Evolutionary conservation across 2,113 vertebrate species (phyloP).

Genomic region (Nothobranchius kuhntae): DNA sequence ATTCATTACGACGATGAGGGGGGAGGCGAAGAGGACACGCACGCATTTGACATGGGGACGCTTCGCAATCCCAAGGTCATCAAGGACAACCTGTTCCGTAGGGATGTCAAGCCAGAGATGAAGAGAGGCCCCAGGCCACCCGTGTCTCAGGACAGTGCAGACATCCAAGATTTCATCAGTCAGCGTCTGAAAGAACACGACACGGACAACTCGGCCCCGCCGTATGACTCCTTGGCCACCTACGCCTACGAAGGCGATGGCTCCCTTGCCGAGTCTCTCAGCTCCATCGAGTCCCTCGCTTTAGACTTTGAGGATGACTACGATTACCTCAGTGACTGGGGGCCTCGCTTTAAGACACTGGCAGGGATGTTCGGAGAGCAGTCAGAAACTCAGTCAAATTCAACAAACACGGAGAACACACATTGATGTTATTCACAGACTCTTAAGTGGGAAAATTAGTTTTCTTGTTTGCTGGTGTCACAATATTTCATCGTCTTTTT

Average conservation of each 20-base stretch:
- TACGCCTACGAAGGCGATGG: conserved; percentile 96
- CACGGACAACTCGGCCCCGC: conserved; percentile 86
- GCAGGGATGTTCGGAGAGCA: conserved; percentile 93
- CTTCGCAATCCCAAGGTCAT: conserved; percentile 93
- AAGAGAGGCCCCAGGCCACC: conserved; percentile 72
- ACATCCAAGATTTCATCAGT: conserved; percentile 93
- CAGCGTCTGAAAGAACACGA: conserved; percentile 91
- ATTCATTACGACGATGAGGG: conserved; percentile 99
- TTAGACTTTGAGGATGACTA: conserved; percentile 90
- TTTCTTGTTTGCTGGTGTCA: conserved; percentile 27
- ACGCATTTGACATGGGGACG: conserved; percentile 97
- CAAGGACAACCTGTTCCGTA: conserved; percentile 90
- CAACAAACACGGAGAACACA: conserved; percentile 66
- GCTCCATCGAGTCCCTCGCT: conserved; percentile 88
- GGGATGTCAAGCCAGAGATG: conserved; percentile 92
- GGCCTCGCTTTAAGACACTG: conserved; percentile 93
- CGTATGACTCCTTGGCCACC: conserved; percentile 95
- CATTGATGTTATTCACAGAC: conserved; percentile 71
- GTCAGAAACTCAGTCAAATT: conserved; percentile 77
- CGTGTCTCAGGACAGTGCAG: conserved; percentile 83
- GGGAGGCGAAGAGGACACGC: conserved; percentile 97
- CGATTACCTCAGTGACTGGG: conserved; percentile 93
- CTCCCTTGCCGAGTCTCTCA: conserved; percentile 93
- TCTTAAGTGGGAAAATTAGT: conserved; percentile 32
- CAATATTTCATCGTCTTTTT: conserved; percentile 16